Conservation (phyloP, 2,797 vertebrate species). For the Tapirus indicus region DNA sequence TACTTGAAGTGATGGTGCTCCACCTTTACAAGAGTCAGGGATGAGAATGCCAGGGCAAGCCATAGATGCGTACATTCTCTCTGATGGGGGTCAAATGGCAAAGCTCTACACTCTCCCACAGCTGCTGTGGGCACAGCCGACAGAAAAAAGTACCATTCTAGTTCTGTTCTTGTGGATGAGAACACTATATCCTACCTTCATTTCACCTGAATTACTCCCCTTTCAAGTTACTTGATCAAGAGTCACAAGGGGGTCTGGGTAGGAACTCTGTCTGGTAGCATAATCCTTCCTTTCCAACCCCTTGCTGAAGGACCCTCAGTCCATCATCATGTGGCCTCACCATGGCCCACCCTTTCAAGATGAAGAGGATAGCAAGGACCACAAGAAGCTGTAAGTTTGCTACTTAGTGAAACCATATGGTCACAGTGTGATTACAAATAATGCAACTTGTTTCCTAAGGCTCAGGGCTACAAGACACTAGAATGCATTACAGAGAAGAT, state of each 20-base stretch:
- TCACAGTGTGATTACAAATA: neutral
- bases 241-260: accelerated
- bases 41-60: neutral
- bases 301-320: neutral
- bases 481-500: neutral
- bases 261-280: too few species aligned
- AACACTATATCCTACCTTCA: neutral
- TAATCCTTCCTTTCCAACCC: neutral
- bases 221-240: neutral
- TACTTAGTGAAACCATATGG: neutral
- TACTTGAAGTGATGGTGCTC: too few species aligned
- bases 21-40: neutral
- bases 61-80: neutral
- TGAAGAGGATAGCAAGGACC: neutral
- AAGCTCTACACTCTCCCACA: neutral
- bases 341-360: neutral
- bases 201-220: neutral
- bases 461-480: neutral
- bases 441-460: neutral
- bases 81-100: neutral
- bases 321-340: neutral
- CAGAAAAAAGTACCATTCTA: neutral
- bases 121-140: neutral
- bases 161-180: neutral
- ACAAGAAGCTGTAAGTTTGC: neutral